Evolutionary conservation across 2,113 vertebrate species (phyloP).

Genomic region (Cheilinus undulatus): DNA sequence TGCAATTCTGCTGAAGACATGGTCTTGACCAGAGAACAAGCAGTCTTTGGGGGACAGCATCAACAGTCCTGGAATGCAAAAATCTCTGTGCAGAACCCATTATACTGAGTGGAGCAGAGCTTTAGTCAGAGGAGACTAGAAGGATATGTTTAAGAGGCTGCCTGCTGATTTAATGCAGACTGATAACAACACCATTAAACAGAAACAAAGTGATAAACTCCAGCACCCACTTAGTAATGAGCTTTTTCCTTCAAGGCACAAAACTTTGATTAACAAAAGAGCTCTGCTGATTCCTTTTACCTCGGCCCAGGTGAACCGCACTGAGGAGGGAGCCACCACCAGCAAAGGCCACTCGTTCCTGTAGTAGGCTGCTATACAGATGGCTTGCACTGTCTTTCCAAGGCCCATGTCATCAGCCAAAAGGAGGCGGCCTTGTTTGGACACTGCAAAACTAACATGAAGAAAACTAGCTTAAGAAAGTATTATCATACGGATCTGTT

Average conservation of each 20-base stretch:
- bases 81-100: constrained; percentile 23
- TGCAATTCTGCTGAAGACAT: constrained; percentile 43
- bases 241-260: not conserved
- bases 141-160: constrained; percentile 5
- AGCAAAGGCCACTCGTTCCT: constrained; percentile 94
- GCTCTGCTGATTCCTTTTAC: constrained; percentile 73
- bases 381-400: constrained; percentile 97
- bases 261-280: not conserved
- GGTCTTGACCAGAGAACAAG: constrained; percentile 19
- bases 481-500: not conserved
- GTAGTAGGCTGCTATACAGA: constrained; percentile 96
- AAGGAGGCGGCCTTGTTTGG: constrained; percentile 91
- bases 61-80: constrained; percentile 33
- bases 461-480: not conserved
- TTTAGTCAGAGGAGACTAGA: constrained; percentile 6
- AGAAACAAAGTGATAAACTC: constrained; percentile 27
- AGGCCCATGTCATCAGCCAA: constrained; percentile 98
- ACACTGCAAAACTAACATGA: constrained; percentile 89
- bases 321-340: constrained; percentile 93
- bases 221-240: constrained; percentile 1
- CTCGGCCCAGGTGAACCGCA: constrained; percentile 98
- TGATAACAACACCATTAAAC: constrained; percentile 24
- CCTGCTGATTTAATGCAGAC: constrained; percentile 18
- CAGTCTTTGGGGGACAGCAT: constrained; percentile 28
- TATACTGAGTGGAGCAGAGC: constrained; percentile 13